Base-by-base conservation (phyloP, 2,888 invertebrate genomes). In the Homarus gammarus region DNA sequence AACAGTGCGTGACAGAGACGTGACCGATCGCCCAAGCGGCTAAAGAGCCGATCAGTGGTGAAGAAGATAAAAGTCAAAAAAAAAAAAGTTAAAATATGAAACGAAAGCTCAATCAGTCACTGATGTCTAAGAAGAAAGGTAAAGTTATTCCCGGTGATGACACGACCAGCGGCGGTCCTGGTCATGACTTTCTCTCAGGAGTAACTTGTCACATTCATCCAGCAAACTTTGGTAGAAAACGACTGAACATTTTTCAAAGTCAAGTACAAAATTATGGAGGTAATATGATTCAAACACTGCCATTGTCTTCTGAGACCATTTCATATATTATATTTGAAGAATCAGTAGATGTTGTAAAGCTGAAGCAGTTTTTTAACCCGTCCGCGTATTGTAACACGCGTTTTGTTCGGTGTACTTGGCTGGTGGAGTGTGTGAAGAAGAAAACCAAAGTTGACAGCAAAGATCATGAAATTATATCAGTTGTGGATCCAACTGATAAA, bases 321-420 rank as follows among this genome's bases (percentile, higher is more conserved):
- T 79, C 73, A n/a, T 84, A 91, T 81, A 38, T 90, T 1, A 73
- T 91, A 56, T 84, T 91, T 79, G 91, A 91, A 84, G 91, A 91
- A 22, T 75, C 91, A 33, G 38, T 91, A 38, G 82, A 87, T 68
- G 51, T 22, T 33, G 87, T 83, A 61, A 78, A 79, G 27, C 12
- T 89, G 3, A 51, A 87, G 33, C 44, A 77, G 68, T 33, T 91
- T 31, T 18, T 89, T 68, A 81, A 84, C 68, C 33, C 56, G 27
- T 36, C 40, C n/a, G 2, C 49, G 27, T 49, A 79, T 51, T 18
- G 61, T 33, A 79, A 77, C 6, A 22, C 83, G 18, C 5, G 38
- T 44, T 79, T 89, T 81, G 51, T 90, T n/a, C 87, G 56, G 36
- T 89, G 91, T 73, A 72, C 87, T 15, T 91, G 91, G 91, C 68